A percentile compares a stretch with the other conserved stretches of the same genome.
These are phyloP conservation scores for Bugula neritina DNA, from an alignment of 2,888 invertebrate species.

Conservation along the genomic window DNA sequence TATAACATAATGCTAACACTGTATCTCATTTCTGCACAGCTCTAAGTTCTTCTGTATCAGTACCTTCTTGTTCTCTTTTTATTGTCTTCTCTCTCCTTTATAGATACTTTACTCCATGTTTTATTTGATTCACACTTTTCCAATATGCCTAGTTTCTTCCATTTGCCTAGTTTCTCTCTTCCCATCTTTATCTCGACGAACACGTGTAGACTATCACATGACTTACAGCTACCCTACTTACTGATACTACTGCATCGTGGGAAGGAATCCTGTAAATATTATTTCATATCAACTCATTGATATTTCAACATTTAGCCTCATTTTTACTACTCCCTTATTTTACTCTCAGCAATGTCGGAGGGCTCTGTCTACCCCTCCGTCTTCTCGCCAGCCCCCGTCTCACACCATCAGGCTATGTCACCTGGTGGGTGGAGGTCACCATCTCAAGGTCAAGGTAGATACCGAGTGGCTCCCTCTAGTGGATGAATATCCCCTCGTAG, in stretches of 20 bases:
- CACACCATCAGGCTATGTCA: conserved; percentile 12
- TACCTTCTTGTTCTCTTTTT: not conserved
- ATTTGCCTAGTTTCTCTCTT: too few relatives aligned
- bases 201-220: too few relatives aligned
- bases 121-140: too few relatives aligned
- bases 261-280: too few relatives aligned
- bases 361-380: conserved; percentile 9
- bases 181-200: too few relatives aligned
- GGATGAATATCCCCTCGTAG: not conserved
- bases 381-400: not conserved
- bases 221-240: not conserved
- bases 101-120: too few relatives aligned
- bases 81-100: too few relatives aligned
- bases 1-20: not conserved
- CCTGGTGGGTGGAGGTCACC: not conserved
- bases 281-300: too few relatives aligned
- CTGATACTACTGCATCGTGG: not conserved
- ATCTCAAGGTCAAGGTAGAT: not conserved
- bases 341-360: not conserved
- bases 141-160: too few relatives aligned
- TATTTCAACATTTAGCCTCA: too few relatives aligned
- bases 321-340: too few relatives aligned
- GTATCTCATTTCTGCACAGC: not conserved
- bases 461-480: not conserved
- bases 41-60: not conserved